These are phyloP conservation scores for Bhutanitis thaidina DNA, from an alignment of 2,888 invertebrate species.

Conservation along the genomic window DNA sequence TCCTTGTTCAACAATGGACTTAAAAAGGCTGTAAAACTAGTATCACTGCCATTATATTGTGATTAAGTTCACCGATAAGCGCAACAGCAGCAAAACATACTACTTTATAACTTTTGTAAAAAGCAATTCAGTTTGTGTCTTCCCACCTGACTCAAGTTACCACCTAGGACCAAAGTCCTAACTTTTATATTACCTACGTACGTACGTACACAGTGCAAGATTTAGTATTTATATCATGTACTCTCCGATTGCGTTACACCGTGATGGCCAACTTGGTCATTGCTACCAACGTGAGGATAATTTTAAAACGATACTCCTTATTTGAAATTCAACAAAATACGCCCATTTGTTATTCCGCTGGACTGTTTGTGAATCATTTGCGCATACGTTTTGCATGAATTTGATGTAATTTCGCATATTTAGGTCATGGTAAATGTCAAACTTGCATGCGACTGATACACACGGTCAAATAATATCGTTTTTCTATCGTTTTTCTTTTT, in stretches of 20 bases:
- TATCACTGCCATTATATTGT: no score
- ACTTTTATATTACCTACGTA: not conserved
- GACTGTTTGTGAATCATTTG: constrained; percentile 12
- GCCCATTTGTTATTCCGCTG: constrained; percentile 20
- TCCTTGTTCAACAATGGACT: no score
- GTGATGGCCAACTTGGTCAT: constrained; percentile 38
- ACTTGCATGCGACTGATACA: not conserved
- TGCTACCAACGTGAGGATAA: constrained; percentile 26
- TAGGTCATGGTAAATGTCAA: constrained; percentile 20
- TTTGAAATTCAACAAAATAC: constrained; percentile 7
- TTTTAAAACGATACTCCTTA: constrained; percentile 14
- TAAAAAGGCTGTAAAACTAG: no score
- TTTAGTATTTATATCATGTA: constrained; percentile 1
- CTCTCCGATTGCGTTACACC: constrained; percentile 20
- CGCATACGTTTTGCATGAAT: constrained; percentile 6
- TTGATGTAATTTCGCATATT: constrained; percentile 17
- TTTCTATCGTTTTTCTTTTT: no score
- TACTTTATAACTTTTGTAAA: no score
- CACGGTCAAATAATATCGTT: not conserved
- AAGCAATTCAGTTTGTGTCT: no score
- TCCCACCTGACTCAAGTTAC: no score
- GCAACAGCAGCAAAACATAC: no score
- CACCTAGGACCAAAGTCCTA: no score
- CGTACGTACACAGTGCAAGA: not conserved
- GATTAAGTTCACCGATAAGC: no score